Evolutionary conservation across 2,113 vertebrate genomes (phyloP).

Genomic region (Anguilla japonica): DNA sequence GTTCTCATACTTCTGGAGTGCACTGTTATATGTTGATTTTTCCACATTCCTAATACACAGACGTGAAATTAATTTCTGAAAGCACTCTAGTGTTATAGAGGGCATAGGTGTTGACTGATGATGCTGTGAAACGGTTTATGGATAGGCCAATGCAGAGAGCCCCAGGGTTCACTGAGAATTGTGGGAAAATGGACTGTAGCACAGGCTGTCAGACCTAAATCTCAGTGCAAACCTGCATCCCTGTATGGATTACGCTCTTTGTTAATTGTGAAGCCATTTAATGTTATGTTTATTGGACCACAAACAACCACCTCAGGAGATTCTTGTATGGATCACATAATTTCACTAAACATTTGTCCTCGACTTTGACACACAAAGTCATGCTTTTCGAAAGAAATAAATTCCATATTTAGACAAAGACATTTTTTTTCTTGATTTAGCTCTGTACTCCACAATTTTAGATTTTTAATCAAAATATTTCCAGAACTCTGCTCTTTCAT

Average conservation of each 20-base stretch:
- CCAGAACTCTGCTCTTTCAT: too few relatives aligned
- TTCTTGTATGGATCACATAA: too few relatives aligned
- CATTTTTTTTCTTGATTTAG: too few relatives aligned
- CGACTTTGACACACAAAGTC: too few relatives aligned
- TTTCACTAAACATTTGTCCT: too few relatives aligned
- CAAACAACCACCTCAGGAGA: not conserved
- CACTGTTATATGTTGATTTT: not conserved
- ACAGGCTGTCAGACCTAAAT: not conserved
- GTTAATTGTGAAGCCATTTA: too few relatives aligned
- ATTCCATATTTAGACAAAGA: too few relatives aligned
- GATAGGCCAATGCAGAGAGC: not conserved
- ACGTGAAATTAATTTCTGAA: not conserved
- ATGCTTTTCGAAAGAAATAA: too few relatives aligned
- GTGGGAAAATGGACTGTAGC: not conserved
- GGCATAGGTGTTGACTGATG: not conserved
- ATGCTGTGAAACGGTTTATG: not conserved
- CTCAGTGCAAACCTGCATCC: not conserved
- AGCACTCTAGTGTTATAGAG: not conserved
- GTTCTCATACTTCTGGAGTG: too few relatives aligned
- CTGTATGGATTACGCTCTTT: not conserved
- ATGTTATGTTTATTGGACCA: not conserved
- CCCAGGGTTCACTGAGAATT: not conserved
- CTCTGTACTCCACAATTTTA: too few relatives aligned
- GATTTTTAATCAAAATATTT: too few relatives aligned
- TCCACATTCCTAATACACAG: not conserved